phyloP scores from a whole-genome alignment of 2,888 invertebrate genomes.

The Calameuta idolon region DNA sequence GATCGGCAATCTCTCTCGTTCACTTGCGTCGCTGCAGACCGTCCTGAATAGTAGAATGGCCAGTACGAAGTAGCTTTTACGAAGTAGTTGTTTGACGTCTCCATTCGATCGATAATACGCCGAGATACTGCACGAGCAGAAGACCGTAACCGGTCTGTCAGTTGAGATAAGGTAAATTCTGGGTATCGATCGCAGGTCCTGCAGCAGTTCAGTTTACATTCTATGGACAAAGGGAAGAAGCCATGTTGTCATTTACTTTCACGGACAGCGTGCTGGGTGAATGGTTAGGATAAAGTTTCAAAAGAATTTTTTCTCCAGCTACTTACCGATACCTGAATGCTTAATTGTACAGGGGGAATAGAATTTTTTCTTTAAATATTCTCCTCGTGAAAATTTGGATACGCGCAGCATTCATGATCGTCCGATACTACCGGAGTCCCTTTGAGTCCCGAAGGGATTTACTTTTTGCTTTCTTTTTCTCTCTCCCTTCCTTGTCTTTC shows the following conservation, averaged over 20 bases:
- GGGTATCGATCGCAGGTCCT: neutral
- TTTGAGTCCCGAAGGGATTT: neutral
- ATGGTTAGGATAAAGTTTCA: neutral
- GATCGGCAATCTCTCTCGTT: conserved; percentile 20
- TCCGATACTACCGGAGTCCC: neutral
- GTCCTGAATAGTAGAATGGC: neutral
- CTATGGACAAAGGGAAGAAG: neutral
- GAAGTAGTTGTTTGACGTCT: neutral
- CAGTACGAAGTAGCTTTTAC: neutral
- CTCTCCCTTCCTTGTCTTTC: conserved; percentile 12
- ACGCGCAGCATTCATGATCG: neutral
- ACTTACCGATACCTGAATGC: neutral
- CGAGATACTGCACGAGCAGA: neutral
- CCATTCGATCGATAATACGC: neutral
- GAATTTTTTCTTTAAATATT: neutral
- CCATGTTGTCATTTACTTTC: neutral
- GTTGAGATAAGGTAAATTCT: neutral
- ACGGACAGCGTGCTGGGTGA: neutral
- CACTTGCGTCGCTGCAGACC: neutral
- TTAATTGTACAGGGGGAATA: neutral
- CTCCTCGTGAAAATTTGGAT: neutral
- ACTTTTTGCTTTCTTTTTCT: neutral
- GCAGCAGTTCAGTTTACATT: neutral
- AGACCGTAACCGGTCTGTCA: neutral
- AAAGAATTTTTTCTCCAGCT: neutral